Percentiles rank a stretch among this genome's conserved stretches.
Conservation (phyloP, 2,797 vertebrate genomes). For the Pipistrellus pygmaeus region DNA sequence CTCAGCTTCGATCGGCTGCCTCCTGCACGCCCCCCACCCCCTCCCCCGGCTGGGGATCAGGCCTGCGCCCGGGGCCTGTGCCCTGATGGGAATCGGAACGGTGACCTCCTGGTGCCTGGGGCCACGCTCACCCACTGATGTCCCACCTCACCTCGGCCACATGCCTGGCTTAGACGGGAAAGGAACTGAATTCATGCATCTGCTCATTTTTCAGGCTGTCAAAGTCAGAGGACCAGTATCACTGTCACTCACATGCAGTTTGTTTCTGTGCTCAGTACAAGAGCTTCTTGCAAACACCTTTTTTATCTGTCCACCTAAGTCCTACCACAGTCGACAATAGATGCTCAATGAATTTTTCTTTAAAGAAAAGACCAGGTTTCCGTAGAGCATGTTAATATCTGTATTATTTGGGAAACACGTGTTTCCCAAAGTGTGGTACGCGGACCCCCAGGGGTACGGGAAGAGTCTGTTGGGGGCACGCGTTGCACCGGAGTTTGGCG, state of each 20-base stretch:
- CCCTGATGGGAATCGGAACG: too few relatives aligned
- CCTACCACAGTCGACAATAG: slow-evolving; percentile 1
- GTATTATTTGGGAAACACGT: neutral
- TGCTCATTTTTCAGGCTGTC: slow-evolving; percentile 19
- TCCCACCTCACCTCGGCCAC: neutral
- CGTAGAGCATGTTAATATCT: neutral
- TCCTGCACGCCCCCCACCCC: too few relatives aligned
- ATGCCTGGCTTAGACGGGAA: neutral
- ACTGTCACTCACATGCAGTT: neutral
- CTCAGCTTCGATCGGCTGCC: too few relatives aligned
- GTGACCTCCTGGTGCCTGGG: too few relatives aligned
- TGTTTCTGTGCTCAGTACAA: neutral
- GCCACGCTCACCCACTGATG: too few relatives aligned
- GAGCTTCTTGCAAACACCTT: neutral
- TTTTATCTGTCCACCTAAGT: neutral
- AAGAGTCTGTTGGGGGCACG: too few relatives aligned
- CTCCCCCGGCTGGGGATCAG: too few relatives aligned
- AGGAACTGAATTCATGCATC: slow-evolving; percentile 1
- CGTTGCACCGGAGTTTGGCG: too few relatives aligned
- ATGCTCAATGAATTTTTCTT: slow-evolving; percentile 12
- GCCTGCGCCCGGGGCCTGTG: too few relatives aligned
- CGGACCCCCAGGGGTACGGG: too few relatives aligned
- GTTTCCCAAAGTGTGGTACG: too few relatives aligned
- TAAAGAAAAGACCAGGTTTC: neutral
- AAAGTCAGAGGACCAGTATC: neutral